Evolutionary conservation across 2,888 invertebrate species (phyloP).

Genomic region (Pardosa pseudoannulata): DNA sequence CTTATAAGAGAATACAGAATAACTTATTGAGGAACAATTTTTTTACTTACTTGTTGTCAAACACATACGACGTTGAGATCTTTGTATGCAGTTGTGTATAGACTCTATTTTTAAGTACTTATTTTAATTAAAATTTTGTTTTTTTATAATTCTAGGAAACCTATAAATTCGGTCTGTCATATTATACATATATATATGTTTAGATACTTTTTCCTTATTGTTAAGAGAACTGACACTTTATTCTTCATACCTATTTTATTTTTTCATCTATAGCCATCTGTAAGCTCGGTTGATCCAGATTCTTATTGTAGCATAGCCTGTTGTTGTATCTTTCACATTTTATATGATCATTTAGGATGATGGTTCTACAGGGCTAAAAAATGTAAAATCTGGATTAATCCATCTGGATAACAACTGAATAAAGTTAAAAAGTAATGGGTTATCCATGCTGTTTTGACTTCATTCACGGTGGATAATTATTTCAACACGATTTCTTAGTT

Average conservation of each 20-base stretch:
- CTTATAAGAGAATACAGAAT: not conserved
- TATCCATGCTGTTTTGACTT: not conserved
- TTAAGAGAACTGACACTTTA: too few species aligned
- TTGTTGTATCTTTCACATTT: not conserved
- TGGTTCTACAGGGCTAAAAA: not conserved
- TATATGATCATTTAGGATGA: not conserved
- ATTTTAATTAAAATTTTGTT: too few species aligned
- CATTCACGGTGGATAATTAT: too few species aligned
- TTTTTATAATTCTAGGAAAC: too few species aligned
- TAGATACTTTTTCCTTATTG: too few species aligned
- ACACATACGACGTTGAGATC: not conserved
- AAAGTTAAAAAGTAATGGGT: not conserved
- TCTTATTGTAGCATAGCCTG: not conserved
- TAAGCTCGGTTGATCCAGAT: not conserved
- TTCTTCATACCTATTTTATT: not conserved
- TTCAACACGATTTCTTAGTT: too few species aligned
- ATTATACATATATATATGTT: too few species aligned
- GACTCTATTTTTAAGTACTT: not conserved
- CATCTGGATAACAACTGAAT: not conserved
- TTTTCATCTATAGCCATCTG: not conserved
- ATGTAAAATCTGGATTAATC: not conserved
- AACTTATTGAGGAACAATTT: not conserved
- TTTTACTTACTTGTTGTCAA: not conserved
- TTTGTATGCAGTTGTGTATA: slow-evolving; percentile 1
- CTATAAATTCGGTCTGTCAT: too few species aligned